A percentile compares a stretch with the other conserved stretches of the same genome.
phyloP scores from a whole-genome alignment of 2,113 vertebrate genomes.

The Sylvia atricapilla region DNA sequence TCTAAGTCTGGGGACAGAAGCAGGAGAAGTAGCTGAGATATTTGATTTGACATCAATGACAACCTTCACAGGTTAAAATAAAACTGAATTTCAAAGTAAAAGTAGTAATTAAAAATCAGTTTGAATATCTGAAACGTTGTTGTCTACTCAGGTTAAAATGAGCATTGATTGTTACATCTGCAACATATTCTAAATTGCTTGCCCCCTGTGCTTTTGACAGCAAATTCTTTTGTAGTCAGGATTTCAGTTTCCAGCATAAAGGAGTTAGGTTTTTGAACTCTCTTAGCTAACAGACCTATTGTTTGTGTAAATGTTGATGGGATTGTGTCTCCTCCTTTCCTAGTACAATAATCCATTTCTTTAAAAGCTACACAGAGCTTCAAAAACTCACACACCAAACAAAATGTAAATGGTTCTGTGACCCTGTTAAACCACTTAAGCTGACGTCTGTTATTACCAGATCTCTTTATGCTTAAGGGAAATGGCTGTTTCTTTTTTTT shows the following conservation, averaged over 20 bases:
- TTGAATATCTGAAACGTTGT: neutral
- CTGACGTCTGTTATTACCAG: neutral
- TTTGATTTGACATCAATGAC: neutral
- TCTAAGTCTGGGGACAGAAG: neutral
- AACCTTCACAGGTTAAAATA: neutral
- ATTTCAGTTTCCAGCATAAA: neutral
- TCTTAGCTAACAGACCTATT: neutral
- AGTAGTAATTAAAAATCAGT: neutral
- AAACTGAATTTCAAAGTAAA: neutral
- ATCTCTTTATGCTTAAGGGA: neutral
- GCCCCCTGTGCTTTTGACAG: neutral
- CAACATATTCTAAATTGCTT: neutral
- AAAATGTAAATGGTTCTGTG: neutral
- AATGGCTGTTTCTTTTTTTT: neutral
- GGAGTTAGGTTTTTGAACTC: neutral
- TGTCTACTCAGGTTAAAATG: neutral
- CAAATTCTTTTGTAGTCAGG: neutral
- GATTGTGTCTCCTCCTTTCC: neutral
- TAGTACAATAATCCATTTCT: neutral
- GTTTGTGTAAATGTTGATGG: neutral
- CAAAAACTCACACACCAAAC: neutral
- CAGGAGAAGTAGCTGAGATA: neutral
- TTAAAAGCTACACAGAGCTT: neutral
- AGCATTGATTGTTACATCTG: neutral
- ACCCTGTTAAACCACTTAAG: neutral